A percentile compares a stretch with the other conserved stretches of the same genome.
These are phyloP conservation scores for Andrena bucephala DNA, from an alignment of 2,888 invertebrate genomes.

Conservation along the genomic window DNA sequence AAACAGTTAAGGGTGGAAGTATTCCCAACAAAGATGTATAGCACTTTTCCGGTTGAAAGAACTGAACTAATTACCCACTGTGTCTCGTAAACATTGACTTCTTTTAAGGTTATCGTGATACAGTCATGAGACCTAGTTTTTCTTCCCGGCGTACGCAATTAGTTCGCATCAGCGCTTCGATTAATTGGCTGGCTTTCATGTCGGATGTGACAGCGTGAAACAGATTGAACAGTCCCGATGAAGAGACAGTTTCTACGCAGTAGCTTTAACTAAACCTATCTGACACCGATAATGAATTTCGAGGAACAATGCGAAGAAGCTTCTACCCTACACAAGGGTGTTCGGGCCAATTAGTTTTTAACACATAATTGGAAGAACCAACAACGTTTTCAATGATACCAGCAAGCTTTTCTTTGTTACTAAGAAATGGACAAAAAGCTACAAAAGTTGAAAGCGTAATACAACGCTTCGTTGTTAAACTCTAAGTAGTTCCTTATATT, in stretches of 20 bases:
- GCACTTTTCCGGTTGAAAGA: background rate
- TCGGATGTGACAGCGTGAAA: conserved; percentile 6
- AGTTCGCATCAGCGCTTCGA: conserved; percentile 35
- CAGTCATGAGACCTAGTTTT: conserved; percentile 25
- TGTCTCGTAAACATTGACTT: conserved; percentile 7
- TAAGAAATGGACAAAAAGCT: too few species aligned
- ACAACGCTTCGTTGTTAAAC: too few species aligned
- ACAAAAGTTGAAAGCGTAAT: too few species aligned
- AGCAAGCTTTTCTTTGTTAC: too few species aligned
- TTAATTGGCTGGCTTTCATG: conserved; percentile 40
- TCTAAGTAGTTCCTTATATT: too few species aligned
- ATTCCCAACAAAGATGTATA: background rate
- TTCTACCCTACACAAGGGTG: background rate
- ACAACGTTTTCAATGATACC: background rate
- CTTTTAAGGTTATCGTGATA: conserved; percentile 16
- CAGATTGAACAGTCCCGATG: conserved; percentile 12
- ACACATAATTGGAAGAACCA: background rate
- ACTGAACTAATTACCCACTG: background rate
- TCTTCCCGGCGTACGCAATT: conserved; percentile 30
- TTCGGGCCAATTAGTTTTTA: background rate
- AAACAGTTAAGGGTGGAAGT: too few species aligned
- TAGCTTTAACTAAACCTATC: background rate
- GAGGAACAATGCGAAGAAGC: background rate
- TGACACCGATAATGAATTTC: background rate
- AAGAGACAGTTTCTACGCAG: conserved; percentile 8